Evolutionary conservation across 2,113 vertebrate genomes (phyloP), one percentile per base, ranked within the genome.

Genomic region (Geococcyx californianus): DNA sequence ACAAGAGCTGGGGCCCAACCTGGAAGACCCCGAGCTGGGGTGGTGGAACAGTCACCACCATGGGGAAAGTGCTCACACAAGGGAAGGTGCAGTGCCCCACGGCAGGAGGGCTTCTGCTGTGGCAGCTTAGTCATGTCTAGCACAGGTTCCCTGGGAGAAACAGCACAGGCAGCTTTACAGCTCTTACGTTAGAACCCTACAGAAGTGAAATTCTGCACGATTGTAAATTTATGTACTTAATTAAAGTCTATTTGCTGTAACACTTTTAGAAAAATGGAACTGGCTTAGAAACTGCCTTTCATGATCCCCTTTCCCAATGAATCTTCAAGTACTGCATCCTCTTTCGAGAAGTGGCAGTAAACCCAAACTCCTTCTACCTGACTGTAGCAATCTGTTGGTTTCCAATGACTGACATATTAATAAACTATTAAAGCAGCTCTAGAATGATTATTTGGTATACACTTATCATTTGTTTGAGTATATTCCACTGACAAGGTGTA

Each of bases 391-490:
- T 88, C 55, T 75, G 58, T 72, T 68, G 26, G 25, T 85, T 97
- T 91, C 49, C 60, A 67, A 24, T 47, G 83, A 73, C 42, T 91
- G 83, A 80, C 52, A 85, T 90, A 83, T 82, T 95, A 96, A 91
- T 81, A 92, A 84, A 93, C 42, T 80, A 55, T 84, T 96, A 90
- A 96, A 91, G 34, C 12, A 66, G 31, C 87, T 96, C 52, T 88
- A 28, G 68, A 94, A 83, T 63, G 54, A 81, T 70, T 74, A 52
- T 47, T 94, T 54, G 90, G 59, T 95, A 82, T 84, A 92, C 90
- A 79, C 24, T 54, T 87, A 73, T 76, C 20, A 63, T 79, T 85
- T 88, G 26, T 66, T 82, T 91, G 55, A 93, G n/a, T 87, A 23
- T 74, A 87, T 75, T 90, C 81, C 54, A 80, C 51, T n/a, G n/a